Percentiles rank a stretch among this genome's conserved stretches.
phyloP scores from a whole-genome alignment of 1,140 invertebrate species.

The Musca domestica region DNA sequence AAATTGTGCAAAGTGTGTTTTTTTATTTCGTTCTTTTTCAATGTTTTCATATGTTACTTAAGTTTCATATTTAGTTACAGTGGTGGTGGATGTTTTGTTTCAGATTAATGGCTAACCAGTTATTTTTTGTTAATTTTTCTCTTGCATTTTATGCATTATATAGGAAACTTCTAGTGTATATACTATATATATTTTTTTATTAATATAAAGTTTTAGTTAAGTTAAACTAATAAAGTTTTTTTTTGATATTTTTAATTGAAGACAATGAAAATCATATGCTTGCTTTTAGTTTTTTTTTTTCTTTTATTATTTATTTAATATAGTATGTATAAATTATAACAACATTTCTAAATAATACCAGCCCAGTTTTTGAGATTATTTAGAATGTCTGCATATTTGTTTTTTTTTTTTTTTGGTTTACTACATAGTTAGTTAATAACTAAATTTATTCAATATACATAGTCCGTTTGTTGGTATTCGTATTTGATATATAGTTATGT shows the following conservation, averaged over 20 bases:
- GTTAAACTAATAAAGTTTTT: too few species aligned
- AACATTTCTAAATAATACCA: conserved; percentile 20
- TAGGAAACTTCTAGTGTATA: conserved; percentile 14
- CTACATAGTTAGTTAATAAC: too few species aligned
- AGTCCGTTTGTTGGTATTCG: not conserved
- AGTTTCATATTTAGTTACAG: too few species aligned
- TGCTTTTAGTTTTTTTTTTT: too few species aligned
- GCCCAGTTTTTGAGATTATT: conserved; percentile 9
- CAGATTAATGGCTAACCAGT: not conserved
- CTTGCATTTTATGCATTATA: conserved; percentile 19
- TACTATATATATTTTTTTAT: too few species aligned
- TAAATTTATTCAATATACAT: too few species aligned
- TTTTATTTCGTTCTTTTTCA: not conserved
- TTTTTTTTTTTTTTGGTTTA: too few species aligned
- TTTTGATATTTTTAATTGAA: too few species aligned
- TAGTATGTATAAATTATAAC: conserved; percentile 4
- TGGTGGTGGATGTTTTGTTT: not conserved
- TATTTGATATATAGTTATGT: not conserved
- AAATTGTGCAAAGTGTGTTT: not conserved
- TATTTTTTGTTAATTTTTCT: conserved; percentile 1
- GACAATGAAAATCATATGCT: not conserved
- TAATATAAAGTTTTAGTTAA: too few species aligned
- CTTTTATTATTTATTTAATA: too few species aligned
- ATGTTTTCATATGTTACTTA: not conserved
- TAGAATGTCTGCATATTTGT: not conserved